Base-by-base conservation (phyloP, 1,140 invertebrate species). In the Drosophila erecta region DNA sequence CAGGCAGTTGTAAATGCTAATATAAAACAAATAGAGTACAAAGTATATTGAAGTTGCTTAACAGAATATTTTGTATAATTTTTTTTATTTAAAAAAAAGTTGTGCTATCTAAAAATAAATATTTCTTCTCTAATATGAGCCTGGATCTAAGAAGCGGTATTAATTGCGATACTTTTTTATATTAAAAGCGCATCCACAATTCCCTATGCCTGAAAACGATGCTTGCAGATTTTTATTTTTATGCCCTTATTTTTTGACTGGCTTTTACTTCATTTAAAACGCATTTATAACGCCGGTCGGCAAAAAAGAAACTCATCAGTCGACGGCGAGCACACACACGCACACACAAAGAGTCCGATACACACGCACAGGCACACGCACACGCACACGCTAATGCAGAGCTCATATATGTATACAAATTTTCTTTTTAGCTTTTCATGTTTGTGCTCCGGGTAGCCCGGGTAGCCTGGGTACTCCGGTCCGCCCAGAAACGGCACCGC, bases 221-320 rank as follows among this genome's bases (percentile, higher is more conserved):
- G 8, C 5, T 17, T 37, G 14, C 20, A 57, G 57, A 55, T 54
- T 69, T 53, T 30, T 38, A 49, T 62, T 74, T 27, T 38, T 64
- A 64, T 64, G 74, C 33, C 20, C 12, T 47, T 30, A 41, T 40
- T 46, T 76, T 76, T 77, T 77, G 79, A 76, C 83, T 89, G 83
- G 79, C 75, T 79, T 87, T 86, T 86, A 86, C 84, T 89, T 89
- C 84, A 89, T 89, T 89, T 89, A 89, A 89, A 89, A 89, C 84
- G 84, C 84, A 89, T 89, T 89, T 89, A 89, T 89, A 89, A 84
- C 74, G 60, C 53, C 53, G 73, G 72, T 70, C 83, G 71, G 59
- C 62, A 81, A 76, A 76, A 76, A 73, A 87, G 84, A 89, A 87
- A 89, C 84, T 87, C 84, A 87, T 87, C 84, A 87, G 76, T 58